These are phyloP conservation scores for Semibalanus balanoides DNA, from an alignment of 1,140 invertebrate genomes.

Conservation along the genomic window DNA sequence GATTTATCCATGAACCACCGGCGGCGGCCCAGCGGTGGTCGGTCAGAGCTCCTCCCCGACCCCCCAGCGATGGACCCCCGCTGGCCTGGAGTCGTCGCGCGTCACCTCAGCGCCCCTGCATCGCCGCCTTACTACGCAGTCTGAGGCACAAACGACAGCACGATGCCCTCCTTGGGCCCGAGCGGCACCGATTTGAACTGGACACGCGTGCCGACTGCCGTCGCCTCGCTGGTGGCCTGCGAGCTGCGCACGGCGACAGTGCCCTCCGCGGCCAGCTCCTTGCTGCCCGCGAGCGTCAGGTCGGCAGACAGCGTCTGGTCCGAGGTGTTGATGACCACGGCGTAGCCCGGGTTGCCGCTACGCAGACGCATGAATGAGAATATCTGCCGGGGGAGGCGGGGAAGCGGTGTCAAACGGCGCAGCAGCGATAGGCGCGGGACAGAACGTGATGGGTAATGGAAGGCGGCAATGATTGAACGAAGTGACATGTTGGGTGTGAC, in stretches of 20 bases:
- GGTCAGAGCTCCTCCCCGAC: too few species aligned
- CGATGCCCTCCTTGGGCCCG: not conserved
- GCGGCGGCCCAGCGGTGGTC: too few species aligned
- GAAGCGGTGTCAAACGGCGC: too few species aligned
- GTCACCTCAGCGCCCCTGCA: too few species aligned
- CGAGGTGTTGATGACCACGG: not conserved
- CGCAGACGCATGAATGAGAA: not conserved
- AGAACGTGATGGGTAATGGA: too few species aligned
- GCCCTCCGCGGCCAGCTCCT: not conserved
- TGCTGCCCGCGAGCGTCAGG: not conserved
- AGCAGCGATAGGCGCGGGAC: too few species aligned
- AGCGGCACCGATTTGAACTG: not conserved
- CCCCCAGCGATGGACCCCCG: too few species aligned
- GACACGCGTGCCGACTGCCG: not conserved
- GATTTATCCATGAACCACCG: not conserved
- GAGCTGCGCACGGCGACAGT: not conserved
- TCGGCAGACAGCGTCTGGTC: not conserved
- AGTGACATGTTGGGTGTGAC: too few species aligned
- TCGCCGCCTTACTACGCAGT: not conserved
- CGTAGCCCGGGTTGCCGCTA: not conserved
- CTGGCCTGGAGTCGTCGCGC: not conserved
- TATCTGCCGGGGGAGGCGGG: not conserved
- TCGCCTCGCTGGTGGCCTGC: not conserved
- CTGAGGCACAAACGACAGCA: not conserved
- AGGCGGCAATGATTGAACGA: too few species aligned